Conservation (phyloP, 2,888 invertebrate genomes). For the Dynastes tityus region DNA sequence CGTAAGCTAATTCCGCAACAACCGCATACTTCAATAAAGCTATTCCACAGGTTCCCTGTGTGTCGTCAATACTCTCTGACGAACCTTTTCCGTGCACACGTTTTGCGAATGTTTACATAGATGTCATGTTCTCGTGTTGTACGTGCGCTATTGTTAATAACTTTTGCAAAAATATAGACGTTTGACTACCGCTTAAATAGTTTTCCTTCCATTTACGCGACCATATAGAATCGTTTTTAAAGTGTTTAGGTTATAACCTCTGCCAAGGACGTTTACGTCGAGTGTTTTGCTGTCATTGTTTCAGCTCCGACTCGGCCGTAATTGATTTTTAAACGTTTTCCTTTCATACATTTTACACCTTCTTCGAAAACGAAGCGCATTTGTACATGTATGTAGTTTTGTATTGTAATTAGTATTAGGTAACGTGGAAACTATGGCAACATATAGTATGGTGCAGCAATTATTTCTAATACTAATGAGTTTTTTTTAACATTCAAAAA, state of each 20-base stretch:
- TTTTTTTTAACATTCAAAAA: too few relatives aligned
- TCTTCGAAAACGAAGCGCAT: background rate
- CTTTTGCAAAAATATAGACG: slow-evolving; percentile 28
- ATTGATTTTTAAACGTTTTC: slow-evolving; percentile 35
- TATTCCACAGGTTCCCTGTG: background rate
- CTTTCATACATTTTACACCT: slow-evolving; percentile 18
- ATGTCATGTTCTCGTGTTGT: slow-evolving; percentile 53
- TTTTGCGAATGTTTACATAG: slow-evolving; percentile 53
- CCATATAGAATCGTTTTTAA: slow-evolving; percentile 1
- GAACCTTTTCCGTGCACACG: slow-evolving; percentile 24
- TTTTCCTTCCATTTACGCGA: slow-evolving; percentile 29
- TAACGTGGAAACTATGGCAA: too few relatives aligned
- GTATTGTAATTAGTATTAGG: too few relatives aligned
- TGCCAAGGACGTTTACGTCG: slow-evolving; percentile 25
- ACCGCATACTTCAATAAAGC: slow-evolving; percentile 1
- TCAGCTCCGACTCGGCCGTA: slow-evolving; percentile 7
- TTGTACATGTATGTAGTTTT: background rate
- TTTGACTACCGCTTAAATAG: slow-evolving; percentile 35
- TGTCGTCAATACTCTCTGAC: slow-evolving; percentile 2
- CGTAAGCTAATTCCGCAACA: background rate
- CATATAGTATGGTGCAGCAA: too few relatives aligned
- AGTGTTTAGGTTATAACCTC: slow-evolving; percentile 36
- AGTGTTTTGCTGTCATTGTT: slow-evolving; percentile 31
- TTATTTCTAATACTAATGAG: too few relatives aligned
- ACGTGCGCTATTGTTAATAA: slow-evolving; percentile 53